Evolutionary conservation across 1,140 invertebrate species (phyloP).

Genomic region (Papilio polytes): DNA sequence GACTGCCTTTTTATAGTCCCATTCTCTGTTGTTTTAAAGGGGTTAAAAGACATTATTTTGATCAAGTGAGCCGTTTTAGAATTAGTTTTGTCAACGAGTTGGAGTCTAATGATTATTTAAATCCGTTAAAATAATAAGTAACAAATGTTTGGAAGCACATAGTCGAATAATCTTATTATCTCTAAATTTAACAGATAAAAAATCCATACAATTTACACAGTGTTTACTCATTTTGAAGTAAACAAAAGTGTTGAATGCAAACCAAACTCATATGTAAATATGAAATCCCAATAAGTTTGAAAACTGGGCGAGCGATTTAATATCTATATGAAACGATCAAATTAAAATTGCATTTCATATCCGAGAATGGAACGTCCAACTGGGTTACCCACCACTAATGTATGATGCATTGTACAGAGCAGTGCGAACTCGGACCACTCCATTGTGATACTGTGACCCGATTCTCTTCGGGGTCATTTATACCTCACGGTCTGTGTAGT

Average conservation of each 20-base stretch:
- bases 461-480: constrained; percentile 47
- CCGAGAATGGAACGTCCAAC: constrained; percentile 37
- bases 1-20: constrained; percentile 70
- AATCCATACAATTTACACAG: background rate
- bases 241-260: background rate
- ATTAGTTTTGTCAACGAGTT: constrained; percentile 29
- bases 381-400: constrained; percentile 47
- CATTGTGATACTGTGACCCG: constrained; percentile 58
- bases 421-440: constrained; percentile 51
- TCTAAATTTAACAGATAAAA: background rate
- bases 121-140: constrained; percentile 7
- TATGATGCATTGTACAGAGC: constrained; percentile 55
- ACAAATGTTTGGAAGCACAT: background rate
- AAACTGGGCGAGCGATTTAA: constrained; percentile 17
- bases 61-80: constrained; percentile 31
- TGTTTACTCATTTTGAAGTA: background rate
- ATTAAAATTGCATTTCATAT: constrained; percentile 46
- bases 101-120: constrained; percentile 12
- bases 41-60: constrained; percentile 34
- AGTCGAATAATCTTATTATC: background rate
- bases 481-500: constrained; percentile 47
- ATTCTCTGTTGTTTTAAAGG: constrained; percentile 42
- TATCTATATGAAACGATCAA: constrained; percentile 38
- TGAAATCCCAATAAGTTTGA: constrained; percentile 26
- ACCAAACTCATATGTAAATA: constrained; percentile 21